Base-by-base conservation (phyloP, 1,140 invertebrate species). In the Pseudomyrmex sp. region DNA sequence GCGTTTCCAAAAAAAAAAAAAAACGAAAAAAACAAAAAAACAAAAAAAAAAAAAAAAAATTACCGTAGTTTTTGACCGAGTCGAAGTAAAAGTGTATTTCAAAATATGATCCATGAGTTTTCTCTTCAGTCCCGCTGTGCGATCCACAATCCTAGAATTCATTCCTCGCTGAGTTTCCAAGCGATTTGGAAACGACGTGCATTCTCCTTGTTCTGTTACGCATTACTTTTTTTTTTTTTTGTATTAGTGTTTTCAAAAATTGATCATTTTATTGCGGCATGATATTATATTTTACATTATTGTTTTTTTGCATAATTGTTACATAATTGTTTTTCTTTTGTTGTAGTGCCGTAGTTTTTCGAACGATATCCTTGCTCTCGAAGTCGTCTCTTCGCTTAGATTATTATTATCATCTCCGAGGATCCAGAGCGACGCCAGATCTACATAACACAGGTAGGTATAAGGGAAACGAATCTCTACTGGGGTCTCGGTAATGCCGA, bases 11-110 rank as follows among this genome's bases (percentile, higher is more conserved):
- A 83, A 73, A 35, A 35, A 35, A 73, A 35, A 18, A 20, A 84
- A 83, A n/a, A n/a, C n/a, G n/a, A 35, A 73, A 35, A 18, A 20
- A 84, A 83, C 66, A 20, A 84, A 83, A 73, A 35, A 35, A 35
- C 70, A 35, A 18, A 20, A 84, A 83, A 20, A 84, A 83, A 73
- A 35, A 35, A 35, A 73, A 35, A 18, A 20, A 84, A 83, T 94
- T 94, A 94, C 91, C 90, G 93, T 94, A 94, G 93, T 94, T 94
- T 93, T 94, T 94, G 92, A 94, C 92, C 90, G 90, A 93, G 91
- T 93, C 93, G 90, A 94, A 94, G 93, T 89, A 90, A 91, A 93
- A 93, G 82, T 94, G 93, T 94, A 94, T 94, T 94, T 94, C 91
- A 93, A 93, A 93, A 89, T 93, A 93, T 84, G 63, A 88, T 23